phyloP scores from a whole-genome alignment of 2,113 vertebrate genomes.

The Sterrhoptilus dennistouni region DNA sequence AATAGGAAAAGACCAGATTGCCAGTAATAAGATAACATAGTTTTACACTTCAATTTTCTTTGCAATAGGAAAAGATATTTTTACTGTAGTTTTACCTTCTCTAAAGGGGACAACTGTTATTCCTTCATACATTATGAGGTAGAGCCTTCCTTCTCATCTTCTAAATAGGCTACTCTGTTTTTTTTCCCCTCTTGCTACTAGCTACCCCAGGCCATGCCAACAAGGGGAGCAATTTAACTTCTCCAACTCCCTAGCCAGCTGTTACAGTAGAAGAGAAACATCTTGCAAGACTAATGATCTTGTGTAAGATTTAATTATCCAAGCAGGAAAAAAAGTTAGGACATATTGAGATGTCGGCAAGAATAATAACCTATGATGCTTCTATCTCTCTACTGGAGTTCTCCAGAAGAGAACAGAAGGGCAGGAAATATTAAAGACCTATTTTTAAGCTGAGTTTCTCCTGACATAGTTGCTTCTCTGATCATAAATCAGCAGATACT shows the following conservation, averaged over 20 bases:
- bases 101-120: neutral
- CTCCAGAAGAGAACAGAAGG: neutral
- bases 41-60: neutral
- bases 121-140: neutral
- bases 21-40: neutral
- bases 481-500: neutral
- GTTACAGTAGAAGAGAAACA: neutral
- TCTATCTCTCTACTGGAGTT: neutral
- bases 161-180: neutral
- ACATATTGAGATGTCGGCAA: neutral
- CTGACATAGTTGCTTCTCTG: neutral
- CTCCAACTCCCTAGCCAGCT: neutral
- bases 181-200: neutral
- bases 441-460: neutral
- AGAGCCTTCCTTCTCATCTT: neutral
- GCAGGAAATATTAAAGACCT: neutral
- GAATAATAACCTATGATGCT: neutral
- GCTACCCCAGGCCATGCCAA: constrained; percentile 8
- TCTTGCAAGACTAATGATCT: neutral
- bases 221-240: neutral
- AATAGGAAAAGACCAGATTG: neutral
- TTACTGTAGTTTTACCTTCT: neutral
- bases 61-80: neutral
- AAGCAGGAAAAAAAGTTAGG: neutral
- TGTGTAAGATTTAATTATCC: neutral